Percentiles rank a stretch among this genome's conserved stretches.
Conservation (phyloP, 2,797 vertebrate genomes). For the Lutra lutra region DNA sequence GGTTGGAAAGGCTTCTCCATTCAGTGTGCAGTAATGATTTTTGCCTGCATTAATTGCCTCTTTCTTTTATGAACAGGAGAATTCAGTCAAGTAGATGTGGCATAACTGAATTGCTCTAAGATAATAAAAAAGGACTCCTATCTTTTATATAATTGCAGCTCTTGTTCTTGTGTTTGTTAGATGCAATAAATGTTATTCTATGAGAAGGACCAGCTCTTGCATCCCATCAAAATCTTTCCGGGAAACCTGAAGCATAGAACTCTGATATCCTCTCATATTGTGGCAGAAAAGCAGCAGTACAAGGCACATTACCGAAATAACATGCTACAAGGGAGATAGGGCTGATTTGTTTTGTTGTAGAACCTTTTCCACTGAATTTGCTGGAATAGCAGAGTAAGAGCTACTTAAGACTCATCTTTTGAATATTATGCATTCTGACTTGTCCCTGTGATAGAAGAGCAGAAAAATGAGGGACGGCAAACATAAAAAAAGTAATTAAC, state of each 20-base stretch:
- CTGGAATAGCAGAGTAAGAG: not conserved
- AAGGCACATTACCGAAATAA: not conserved
- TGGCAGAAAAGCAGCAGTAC: not conserved
- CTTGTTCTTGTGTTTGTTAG: slow-evolving; percentile 22
- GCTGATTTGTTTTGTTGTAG: not conserved
- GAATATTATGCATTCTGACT: not conserved
- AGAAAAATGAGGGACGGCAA: not conserved
- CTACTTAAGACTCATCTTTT: not conserved
- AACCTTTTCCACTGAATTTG: not conserved
- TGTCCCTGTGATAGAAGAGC: not conserved
- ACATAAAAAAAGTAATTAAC: not conserved
- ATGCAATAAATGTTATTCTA: slow-evolving; percentile 58
- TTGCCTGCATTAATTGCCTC: not conserved
- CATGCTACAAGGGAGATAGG: not conserved
- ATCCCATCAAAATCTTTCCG: slow-evolving; percentile 20
- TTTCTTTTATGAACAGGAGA: slow-evolving; percentile 32
- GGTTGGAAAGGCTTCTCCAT: not conserved
- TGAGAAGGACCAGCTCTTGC: not conserved
- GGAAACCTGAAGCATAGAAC: not conserved
- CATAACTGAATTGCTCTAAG: slow-evolving; percentile 27
- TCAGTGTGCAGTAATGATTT: not conserved
- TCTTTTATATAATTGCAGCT: not conserved
- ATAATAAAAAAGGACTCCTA: not conserved
- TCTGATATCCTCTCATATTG: not conserved
- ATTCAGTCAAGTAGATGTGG: not conserved